Evolutionary conservation across 2,797 vertebrate genomes (phyloP).

Genomic region (Eospalax fontanierii): DNA sequence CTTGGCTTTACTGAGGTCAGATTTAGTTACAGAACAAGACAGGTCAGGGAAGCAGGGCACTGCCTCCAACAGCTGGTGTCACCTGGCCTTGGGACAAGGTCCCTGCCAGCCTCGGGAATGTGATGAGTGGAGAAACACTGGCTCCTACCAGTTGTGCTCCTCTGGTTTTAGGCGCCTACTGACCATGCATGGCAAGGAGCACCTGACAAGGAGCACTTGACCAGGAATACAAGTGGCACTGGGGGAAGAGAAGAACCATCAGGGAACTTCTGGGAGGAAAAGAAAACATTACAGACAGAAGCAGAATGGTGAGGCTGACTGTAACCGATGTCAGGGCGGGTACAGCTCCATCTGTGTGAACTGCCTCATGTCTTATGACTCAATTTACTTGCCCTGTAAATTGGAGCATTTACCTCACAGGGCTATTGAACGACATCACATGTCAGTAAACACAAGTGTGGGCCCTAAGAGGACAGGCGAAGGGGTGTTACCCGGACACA

Average conservation of each 20-base stretch:
- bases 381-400: neutral
- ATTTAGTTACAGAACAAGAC: neutral
- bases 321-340: neutral
- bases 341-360: neutral
- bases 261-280: neutral
- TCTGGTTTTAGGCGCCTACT: neutral
- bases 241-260: rapidly evolving
- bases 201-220: no score
- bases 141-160: neutral
- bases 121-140: rapidly evolving
- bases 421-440: neutral
- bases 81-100: neutral
- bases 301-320: neutral
- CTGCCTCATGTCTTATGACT: neutral
- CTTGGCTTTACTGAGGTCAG: neutral
- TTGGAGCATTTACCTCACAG: neutral
- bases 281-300: neutral
- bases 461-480: neutral
- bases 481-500: neutral
- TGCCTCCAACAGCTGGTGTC: neutral
- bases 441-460: neutral
- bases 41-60: neutral
- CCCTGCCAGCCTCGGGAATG: neutral
- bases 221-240: neutral
- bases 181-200: neutral